Percentiles rank a stretch among this genome's conserved stretches.
These are phyloP conservation scores for Barypeithes pellucidus DNA, from an alignment of 2,888 invertebrate species.

Conservation along the genomic window DNA sequence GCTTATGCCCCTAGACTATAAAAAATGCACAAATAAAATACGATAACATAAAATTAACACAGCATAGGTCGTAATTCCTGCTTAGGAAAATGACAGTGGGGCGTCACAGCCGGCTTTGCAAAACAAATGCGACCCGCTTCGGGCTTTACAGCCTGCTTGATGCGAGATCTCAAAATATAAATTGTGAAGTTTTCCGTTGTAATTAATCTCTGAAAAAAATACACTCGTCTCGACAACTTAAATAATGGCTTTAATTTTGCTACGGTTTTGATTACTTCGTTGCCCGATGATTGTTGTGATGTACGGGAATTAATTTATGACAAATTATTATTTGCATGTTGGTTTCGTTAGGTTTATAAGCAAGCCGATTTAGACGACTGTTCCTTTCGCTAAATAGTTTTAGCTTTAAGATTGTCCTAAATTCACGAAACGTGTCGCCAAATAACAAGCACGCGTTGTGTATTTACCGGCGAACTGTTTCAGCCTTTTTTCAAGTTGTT, in stretches of 20 bases:
- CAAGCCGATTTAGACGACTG: too few species aligned
- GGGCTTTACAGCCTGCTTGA: constrained; percentile 25
- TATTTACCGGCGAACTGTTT: too few species aligned
- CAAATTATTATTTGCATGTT: neutral
- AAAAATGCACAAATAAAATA: constrained; percentile 1
- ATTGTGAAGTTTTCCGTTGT: constrained; percentile 24
- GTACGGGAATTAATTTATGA: neutral
- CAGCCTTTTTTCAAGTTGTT: too few species aligned
- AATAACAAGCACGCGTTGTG: too few species aligned
- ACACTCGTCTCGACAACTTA: constrained; percentile 17
- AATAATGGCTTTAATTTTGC: constrained; percentile 25
- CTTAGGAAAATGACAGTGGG: constrained; percentile 24
- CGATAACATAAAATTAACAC: constrained; percentile 24
- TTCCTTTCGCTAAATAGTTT: too few species aligned
- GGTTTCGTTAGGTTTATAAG: neutral
- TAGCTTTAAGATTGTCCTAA: too few species aligned
- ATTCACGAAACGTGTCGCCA: too few species aligned
- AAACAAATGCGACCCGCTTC: constrained; percentile 25
- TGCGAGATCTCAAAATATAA: constrained; percentile 28
- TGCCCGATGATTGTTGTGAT: constrained; percentile 8
- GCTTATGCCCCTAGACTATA: neutral
- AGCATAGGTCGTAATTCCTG: constrained; percentile 18
- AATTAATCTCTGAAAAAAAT: constrained; percentile 26
- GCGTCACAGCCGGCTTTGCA: constrained; percentile 25
- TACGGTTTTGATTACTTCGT: constrained; percentile 21